phyloP scores from a whole-genome alignment of 2,797 vertebrate species.

The Heterohyrax brucei region DNA sequence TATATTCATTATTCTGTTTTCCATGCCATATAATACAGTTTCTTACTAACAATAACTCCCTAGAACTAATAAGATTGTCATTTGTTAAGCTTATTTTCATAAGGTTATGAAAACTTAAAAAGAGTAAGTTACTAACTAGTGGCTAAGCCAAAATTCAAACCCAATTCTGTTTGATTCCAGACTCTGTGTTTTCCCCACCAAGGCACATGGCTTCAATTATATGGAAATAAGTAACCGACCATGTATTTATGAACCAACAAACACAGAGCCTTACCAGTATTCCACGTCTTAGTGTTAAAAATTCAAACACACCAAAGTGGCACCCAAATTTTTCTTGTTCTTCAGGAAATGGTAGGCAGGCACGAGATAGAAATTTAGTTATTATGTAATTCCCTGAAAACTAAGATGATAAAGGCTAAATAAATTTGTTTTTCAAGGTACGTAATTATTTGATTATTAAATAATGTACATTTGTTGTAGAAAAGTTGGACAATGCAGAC shows the following conservation, averaged over 20 bases:
- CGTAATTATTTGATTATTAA: slow-evolving; percentile 33
- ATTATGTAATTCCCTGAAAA: not conserved
- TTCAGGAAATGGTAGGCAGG: not conserved
- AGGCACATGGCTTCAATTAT: not conserved
- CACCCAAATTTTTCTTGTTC: not conserved
- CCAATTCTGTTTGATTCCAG: no score
- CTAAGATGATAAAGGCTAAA: slow-evolving; percentile 1
- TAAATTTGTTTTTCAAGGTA: slow-evolving; percentile 40
- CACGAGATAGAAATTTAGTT: not conserved
- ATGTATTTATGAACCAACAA: slow-evolving; percentile 4
- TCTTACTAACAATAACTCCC: not conserved
- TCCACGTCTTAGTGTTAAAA: slow-evolving; percentile 4
- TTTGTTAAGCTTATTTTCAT: slow-evolving; percentile 12
- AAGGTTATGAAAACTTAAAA: not conserved
- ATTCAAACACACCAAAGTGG: not conserved
- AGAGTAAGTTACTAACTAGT: not conserved
- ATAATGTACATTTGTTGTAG: not conserved
- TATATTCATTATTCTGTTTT: slow-evolving; percentile 12
- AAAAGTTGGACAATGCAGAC: not conserved
- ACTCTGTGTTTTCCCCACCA: not conserved
- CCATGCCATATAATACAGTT: not conserved
- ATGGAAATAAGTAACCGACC: not conserved
- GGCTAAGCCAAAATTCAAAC: not conserved
- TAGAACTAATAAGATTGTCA: not conserved
- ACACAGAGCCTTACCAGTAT: slow-evolving; percentile 11